These are phyloP conservation scores for Tapirus terrestris DNA, from an alignment of 2,113 vertebrate species.

Conservation along the genomic window DNA sequence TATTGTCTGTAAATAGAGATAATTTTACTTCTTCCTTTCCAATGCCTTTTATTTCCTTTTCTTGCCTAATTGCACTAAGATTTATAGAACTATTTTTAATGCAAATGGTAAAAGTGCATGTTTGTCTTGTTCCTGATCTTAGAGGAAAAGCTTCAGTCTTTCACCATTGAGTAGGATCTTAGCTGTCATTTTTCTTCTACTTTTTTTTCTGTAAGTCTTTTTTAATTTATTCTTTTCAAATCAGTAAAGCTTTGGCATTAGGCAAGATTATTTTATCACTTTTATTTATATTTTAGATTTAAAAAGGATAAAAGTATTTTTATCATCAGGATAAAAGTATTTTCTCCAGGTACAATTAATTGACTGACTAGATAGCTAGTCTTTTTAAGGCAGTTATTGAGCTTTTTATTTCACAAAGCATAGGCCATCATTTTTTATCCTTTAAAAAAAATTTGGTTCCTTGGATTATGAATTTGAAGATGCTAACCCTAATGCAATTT, in stretches of 20 bases:
- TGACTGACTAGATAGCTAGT: slow-evolving; percentile 1
- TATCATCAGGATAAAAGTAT: no score
- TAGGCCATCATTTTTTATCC: background rate
- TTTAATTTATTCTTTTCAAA: slow-evolving; percentile 51
- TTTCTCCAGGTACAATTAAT: slow-evolving; percentile 13
- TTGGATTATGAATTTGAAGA: slow-evolving; percentile 23
- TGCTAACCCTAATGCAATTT: background rate
- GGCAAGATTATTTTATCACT: slow-evolving; percentile 2
- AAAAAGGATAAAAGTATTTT: background rate
- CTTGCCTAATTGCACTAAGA: no score
- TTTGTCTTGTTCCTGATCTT: no score
- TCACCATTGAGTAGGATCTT: no score
- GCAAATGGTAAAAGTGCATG: no score
- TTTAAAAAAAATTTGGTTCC: background rate
- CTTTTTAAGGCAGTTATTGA: background rate
- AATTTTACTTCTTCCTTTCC: no score
- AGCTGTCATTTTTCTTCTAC: no score
- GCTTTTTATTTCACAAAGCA: slow-evolving; percentile 37
- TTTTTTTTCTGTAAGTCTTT: background rate
- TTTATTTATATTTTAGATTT: background rate
- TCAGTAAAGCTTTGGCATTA: background rate
- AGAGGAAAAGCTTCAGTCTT: no score
- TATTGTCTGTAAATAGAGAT: no score
- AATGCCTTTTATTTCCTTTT: no score
- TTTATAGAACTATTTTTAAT: no score